These are phyloP conservation scores for Anabacerthia variegaticeps DNA, from an alignment of 2,797 vertebrate genomes.

Conservation along the genomic window DNA sequence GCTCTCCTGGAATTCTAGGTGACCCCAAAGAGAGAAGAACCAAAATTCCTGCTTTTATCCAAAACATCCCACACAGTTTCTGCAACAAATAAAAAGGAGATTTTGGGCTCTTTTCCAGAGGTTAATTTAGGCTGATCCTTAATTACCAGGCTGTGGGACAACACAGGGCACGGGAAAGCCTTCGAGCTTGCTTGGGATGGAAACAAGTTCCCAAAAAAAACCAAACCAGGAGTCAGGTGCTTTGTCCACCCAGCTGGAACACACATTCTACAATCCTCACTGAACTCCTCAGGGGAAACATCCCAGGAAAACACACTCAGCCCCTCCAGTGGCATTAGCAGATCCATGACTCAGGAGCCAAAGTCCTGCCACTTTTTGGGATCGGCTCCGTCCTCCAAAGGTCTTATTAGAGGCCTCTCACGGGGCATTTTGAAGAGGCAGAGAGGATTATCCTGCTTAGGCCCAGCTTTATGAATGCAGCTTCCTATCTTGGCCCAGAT, in stretches of 20 bases:
- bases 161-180: background rate
- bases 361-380: background rate
- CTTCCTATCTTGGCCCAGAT: background rate
- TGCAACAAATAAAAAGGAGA: background rate
- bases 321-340: background rate
- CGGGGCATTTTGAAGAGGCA: background rate
- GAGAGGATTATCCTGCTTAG: background rate
- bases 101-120: background rate
- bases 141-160: background rate
- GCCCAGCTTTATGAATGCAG: background rate
- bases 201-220: background rate
- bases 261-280: background rate
- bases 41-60: background rate
- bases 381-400: background rate
- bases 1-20: background rate
- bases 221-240: fast-evolving
- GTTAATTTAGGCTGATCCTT: background rate
- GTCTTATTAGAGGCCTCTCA: background rate
- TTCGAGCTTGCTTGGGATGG: fast-evolving
- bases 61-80: fast-evolving
- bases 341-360: background rate
- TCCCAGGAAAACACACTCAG: background rate
- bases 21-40: background rate
- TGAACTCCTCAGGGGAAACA: background rate
- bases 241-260: background rate